Evolutionary conservation across 1,140 invertebrate genomes (phyloP).

Genomic region (Euura saliciscinereae): DNA sequence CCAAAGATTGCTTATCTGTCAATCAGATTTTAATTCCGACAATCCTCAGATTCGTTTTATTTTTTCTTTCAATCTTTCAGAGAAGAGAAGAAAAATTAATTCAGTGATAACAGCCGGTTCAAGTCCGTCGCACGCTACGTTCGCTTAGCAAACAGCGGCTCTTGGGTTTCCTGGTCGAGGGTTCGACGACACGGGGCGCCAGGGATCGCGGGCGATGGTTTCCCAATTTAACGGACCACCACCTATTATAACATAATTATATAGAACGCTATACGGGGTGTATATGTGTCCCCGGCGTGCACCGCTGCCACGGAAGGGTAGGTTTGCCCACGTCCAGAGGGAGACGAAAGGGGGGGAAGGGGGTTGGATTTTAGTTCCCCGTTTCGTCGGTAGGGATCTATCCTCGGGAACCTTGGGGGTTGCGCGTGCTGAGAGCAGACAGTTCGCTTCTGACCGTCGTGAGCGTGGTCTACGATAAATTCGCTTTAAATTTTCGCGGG

Average conservation of each 20-base stretch:
- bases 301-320: not conserved
- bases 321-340: not conserved
- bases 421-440: not conserved
- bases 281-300: slow-evolving; percentile 3
- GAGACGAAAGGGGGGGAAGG: not conserved
- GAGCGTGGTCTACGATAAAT: not conserved
- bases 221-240: slow-evolving; percentile 51
- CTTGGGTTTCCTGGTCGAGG: not conserved
- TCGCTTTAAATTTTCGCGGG: not conserved
- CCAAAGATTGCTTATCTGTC: too few relatives aligned
- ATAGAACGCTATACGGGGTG: slow-evolving; percentile 24
- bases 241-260: slow-evolving; percentile 55
- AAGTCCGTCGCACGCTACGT: too few relatives aligned
- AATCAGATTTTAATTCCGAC: too few relatives aligned
- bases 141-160: not conserved
- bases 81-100: too few relatives aligned
- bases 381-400: not conserved
- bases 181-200: not conserved
- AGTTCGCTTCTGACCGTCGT: not conserved
- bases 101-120: too few relatives aligned
- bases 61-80: too few relatives aligned
- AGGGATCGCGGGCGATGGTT: slow-evolving; percentile 31
- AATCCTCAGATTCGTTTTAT: too few relatives aligned
- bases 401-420: not conserved
- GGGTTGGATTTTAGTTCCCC: not conserved